These are phyloP conservation scores for Leptodactylus fallax DNA, from an alignment of 2,797 vertebrate genomes.

Conservation along the genomic window DNA sequence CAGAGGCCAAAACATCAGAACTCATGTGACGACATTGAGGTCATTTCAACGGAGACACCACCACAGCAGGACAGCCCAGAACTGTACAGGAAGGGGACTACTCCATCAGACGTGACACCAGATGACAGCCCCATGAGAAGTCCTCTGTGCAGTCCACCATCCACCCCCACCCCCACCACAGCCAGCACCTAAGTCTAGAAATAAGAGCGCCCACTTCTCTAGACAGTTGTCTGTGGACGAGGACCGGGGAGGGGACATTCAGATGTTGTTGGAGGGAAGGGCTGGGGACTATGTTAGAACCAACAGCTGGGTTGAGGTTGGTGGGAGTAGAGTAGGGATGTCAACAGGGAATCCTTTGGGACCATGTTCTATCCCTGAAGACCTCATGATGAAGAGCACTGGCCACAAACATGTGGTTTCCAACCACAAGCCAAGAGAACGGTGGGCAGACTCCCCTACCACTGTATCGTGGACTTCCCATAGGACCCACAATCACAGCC, in stretches of 20 bases:
- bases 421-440: slow-evolving; percentile 90
- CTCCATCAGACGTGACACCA: slow-evolving; percentile 87
- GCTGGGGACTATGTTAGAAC: slow-evolving; percentile 83
- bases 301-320: slow-evolving; percentile 90
- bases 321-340: slow-evolving; percentile 71
- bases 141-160: slow-evolving; percentile 85
- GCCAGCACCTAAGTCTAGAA: slow-evolving; percentile 76
- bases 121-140: slow-evolving; percentile 91
- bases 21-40: slow-evolving; percentile 91
- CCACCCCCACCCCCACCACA: slow-evolving; percentile 74
- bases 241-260: slow-evolving; percentile 89
- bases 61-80: slow-evolving; percentile 89
- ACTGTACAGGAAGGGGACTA: slow-evolving; percentile 93
- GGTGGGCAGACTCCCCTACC: slow-evolving; percentile 87
- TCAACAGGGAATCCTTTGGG: slow-evolving; percentile 79
- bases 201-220: slow-evolving; percentile 89
- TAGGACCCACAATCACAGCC: slow-evolving; percentile 84
- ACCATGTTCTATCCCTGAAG: slow-evolving; percentile 80
- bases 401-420: slow-evolving; percentile 87
- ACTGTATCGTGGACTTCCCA: slow-evolving; percentile 89
- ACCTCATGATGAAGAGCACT: slow-evolving; percentile 80
- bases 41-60: slow-evolving; percentile 87
- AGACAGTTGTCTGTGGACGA: slow-evolving; percentile 90
- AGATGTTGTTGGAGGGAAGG: slow-evolving; percentile 90
- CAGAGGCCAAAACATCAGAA: slow-evolving; percentile 91